Evolutionary conservation across 2,113 vertebrate genomes (phyloP).

Genomic region (Microcebus ravelobensis): DNA sequence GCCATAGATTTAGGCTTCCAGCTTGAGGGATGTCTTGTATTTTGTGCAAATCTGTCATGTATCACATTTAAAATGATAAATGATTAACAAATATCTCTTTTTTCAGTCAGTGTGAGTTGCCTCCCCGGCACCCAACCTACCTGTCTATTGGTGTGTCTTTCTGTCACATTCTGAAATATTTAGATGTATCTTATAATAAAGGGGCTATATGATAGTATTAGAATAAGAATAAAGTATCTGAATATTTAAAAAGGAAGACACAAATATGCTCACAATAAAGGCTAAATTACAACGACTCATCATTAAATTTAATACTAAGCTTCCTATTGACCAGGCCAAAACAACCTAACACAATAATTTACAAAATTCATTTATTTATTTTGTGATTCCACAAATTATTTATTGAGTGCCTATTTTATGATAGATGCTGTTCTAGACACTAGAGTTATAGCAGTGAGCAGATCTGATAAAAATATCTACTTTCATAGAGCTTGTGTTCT

Average conservation of each 20-base stretch:
- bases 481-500: not conserved
- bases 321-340: not conserved
- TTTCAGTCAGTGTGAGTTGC: not conserved
- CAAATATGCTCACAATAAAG: not conserved
- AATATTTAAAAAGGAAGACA: conserved; percentile 25
- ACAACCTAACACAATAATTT: not conserved
- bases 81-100: not conserved
- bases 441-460: not conserved
- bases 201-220: not conserved
- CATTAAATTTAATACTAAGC: not conserved
- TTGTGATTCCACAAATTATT: conserved; percentile 39
- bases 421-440: not conserved
- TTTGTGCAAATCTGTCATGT: not conserved
- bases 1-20: not conserved
- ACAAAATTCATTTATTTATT: not conserved
- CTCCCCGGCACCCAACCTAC: not conserved
- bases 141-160: not conserved
- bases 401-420: not conserved
- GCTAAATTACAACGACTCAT: not conserved
- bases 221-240: not conserved
- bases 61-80: not conserved
- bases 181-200: conserved; percentile 19
- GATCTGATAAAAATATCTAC: not conserved
- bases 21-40: not conserved
- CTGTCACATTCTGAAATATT: not conserved